Base-by-base conservation (phyloP, 2,113 vertebrate species). In the Myotis davidii region DNA sequence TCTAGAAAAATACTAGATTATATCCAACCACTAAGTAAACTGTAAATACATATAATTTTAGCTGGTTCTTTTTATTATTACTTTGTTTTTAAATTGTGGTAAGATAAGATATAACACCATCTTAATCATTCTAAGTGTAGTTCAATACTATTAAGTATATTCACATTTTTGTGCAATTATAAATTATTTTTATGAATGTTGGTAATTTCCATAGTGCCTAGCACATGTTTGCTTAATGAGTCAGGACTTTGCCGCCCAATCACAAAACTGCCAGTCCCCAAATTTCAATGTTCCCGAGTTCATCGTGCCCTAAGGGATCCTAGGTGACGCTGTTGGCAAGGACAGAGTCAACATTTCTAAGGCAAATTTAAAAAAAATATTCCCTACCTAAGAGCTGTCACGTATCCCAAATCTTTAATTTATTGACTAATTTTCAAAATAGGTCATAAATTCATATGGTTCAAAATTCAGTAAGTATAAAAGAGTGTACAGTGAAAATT, bases 401-500 rank as follows among this genome's bases (percentile, higher is more conserved):
- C 56, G 54, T 4, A n/a, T 45, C 39, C 23, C n/a, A 77, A 45
- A 48, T 52, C 48, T 73, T 93, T 69, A n/a, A 61, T 90, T 94
- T 86, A 79, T 85, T 88, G 69, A 52, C 27, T 83, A 5, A 67
- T 88, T 90, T 96, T 81, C 48, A 73, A 83, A 95, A 88, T 64
- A 85, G 45, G 13, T 88, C 56, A 74, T 61, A 72, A 93, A 39
- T 54, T 61, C 29, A 70, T 42, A 32, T 16, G 25, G 27, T 67
- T 93, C 67, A 70, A 88, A 93, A 87, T 74, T 52, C 48, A 81
- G 50, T 39, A 52, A 85, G 32, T 25, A 29, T 56, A 39, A 37
- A 48, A 61, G 14, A n/a, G 3, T 20, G 0, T 48, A 54, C 5
- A 50, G 34, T 32, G 12, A 88, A 84, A 88, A 76, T 45, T 37